Evolutionary conservation across 2,797 vertebrate genomes (phyloP).

Genomic region (Poeciliopsis paucimaculata): DNA sequence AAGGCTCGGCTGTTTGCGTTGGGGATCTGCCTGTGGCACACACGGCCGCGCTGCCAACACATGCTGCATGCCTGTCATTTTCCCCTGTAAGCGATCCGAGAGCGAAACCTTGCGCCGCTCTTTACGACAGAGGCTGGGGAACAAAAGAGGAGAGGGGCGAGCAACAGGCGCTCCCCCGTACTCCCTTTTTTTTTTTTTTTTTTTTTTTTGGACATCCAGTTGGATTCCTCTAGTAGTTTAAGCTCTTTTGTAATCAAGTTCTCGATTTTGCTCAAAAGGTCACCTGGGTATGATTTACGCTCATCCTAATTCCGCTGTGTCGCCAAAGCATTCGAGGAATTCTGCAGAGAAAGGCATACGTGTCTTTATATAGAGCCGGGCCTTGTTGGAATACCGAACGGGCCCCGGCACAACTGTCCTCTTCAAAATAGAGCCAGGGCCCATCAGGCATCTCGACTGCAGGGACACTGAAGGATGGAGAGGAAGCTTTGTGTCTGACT

Average conservation of each 20-base stretch:
- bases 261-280: constrained; percentile 8
- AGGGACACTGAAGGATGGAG: neutral
- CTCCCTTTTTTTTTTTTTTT: constrained; percentile 3
- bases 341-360: constrained; percentile 62
- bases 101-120: constrained; percentile 36
- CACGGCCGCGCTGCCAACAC: constrained; percentile 57
- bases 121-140: constrained; percentile 8
- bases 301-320: constrained; percentile 33
- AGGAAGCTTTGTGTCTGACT: constrained; percentile 5
- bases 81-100: constrained; percentile 49
- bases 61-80: constrained; percentile 71
- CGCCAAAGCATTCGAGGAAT: constrained; percentile 63
- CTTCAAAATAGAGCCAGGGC: constrained; percentile 70
- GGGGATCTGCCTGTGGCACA: constrained; percentile 50
- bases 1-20: constrained; percentile 56
- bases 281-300: constrained; percentile 23
- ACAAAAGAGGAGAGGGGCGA: constrained; percentile 9
- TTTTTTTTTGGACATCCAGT: neutral
- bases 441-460: constrained; percentile 45
- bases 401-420: constrained; percentile 72
- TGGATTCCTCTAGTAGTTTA: neutral
- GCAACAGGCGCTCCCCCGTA: neutral
- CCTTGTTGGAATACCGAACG: constrained; percentile 65
- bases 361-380: constrained; percentile 65
- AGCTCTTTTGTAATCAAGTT: neutral